phyloP scores from a whole-genome alignment of 1,140 invertebrate genomes.

The Calephelis virginiensis region DNA sequence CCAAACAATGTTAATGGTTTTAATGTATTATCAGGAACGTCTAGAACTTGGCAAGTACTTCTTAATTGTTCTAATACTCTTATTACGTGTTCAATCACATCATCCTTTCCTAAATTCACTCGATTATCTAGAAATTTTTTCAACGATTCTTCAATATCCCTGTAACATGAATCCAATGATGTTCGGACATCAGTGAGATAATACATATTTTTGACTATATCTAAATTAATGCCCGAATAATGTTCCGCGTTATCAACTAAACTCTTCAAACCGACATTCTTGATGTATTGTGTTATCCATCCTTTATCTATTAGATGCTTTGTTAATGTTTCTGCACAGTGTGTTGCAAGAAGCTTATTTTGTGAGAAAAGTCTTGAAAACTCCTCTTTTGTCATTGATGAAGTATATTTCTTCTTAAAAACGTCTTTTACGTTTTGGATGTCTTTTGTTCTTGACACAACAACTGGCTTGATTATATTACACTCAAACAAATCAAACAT shows the following conservation, averaged over 20 bases:
- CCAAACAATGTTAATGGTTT: neutral
- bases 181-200: neutral
- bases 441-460: neutral
- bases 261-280: neutral
- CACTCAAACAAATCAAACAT: conserved; percentile 11
- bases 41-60: conserved; percentile 11
- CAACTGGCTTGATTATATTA: conserved; percentile 3
- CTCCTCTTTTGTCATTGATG: neutral
- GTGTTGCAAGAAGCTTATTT: neutral
- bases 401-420: conserved; percentile 10
- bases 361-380: conserved; percentile 2
- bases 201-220: neutral
- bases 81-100: neutral
- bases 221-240: neutral
- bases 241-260: neutral
- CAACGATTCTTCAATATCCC: conserved; percentile 14
- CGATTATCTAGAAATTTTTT: conserved; percentile 9
- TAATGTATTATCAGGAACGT: conserved; percentile 18
- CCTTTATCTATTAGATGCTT: neutral
- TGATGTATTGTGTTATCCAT: conserved; percentile 9
- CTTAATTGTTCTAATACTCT: conserved; percentile 4
- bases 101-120: conserved; percentile 16
- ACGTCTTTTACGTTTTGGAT: neutral
- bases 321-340: neutral
- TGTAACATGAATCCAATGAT: neutral